These are phyloP conservation scores for Agrotis ipsilon DNA, from an alignment of 2,888 invertebrate genomes.

Conservation along the genomic window DNA sequence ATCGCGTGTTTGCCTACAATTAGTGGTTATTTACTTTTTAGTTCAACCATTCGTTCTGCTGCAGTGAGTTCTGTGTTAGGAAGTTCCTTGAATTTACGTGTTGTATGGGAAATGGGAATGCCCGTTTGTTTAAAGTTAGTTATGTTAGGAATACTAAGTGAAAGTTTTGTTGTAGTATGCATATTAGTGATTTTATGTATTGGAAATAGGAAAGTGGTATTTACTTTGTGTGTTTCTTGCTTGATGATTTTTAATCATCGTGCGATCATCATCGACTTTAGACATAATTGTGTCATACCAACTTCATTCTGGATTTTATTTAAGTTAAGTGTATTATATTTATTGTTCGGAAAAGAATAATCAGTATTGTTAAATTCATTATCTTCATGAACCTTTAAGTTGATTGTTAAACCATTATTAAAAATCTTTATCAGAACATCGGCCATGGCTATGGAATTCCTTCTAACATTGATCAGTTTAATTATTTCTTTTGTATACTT, in stretches of 20 bases:
- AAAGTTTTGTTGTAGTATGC: constrained; percentile 26
- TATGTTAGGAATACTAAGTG: constrained; percentile 26
- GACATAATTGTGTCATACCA: neutral
- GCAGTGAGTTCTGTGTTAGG: constrained; percentile 37
- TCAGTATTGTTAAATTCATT: neutral
- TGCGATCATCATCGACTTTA: too few relatives aligned
- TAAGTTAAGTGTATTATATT: neutral
- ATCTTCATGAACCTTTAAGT: neutral
- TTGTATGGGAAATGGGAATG: constrained; percentile 37
- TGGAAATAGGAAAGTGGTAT: neutral
- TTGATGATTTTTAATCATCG: neutral
- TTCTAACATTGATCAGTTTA: constrained; percentile 12
- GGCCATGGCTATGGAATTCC: constrained; percentile 7
- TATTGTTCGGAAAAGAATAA: neutral
- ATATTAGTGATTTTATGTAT: neutral
- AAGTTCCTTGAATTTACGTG: constrained; percentile 40
- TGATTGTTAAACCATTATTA: neutral
- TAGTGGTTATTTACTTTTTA: constrained; percentile 46
- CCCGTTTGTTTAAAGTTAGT: constrained; percentile 28
- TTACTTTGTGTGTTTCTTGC: neutral
- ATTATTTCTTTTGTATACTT: constrained; percentile 22
- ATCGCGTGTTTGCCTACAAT: constrained; percentile 53
- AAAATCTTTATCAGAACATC: neutral
- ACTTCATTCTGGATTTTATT: neutral
- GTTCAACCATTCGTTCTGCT: constrained; percentile 48